Evolutionary conservation across 2,797 vertebrate species (phyloP), one percentile per base, ranked within the genome.

Genomic region (Geotrypetes seraphini): DNA sequence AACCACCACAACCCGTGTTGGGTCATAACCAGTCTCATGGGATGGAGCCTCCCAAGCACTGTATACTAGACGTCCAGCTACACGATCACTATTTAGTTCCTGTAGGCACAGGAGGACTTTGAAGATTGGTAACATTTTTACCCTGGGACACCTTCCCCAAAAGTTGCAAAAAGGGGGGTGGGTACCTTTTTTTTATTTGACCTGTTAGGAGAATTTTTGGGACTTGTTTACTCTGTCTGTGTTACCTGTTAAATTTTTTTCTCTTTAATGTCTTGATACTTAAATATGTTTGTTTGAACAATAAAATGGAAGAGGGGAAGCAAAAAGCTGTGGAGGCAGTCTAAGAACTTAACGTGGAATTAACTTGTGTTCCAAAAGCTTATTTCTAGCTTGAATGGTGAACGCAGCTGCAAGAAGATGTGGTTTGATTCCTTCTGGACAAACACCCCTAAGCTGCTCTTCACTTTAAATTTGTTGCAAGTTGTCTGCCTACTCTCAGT

Each of bases 1-100:
- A 84, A 97, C 92, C 69, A 97, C 96, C 13, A 88, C 90, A 42
- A 97, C 93, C 4, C 90, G 95, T 0, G 87, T 99, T 7, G 95
- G 92, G 64, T 99, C 93, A 1, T 99, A 96, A 91, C 76, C 52
- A 9, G 25, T 20, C 3, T 30, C 42, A 26, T 28, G 8, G 39
- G 33, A 41, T 47, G 37, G 23, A 32, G 26, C 25, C 45, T 55
- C 22, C 22, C 50, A 37, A 55, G 24, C 48, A 33, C 42, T 23
- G 13, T 44, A 42, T 57, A 62, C 63, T 45, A 47, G 52, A 57
- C 33, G 31, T 36, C 37, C 29, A 31, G 47, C 48, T 57, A 19
- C 53, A 58, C 53, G 47, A 33, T 38, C 60, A 53, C 13, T 25
- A 39, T 70, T 53, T 51, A 41, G 12, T 54, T 66, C 51, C 54